A percentile compares a stretch with the other conserved stretches of the same genome.
Evolutionary conservation across 2,888 invertebrate genomes (phyloP).

Genomic region (Drosophila algonquin): DNA sequence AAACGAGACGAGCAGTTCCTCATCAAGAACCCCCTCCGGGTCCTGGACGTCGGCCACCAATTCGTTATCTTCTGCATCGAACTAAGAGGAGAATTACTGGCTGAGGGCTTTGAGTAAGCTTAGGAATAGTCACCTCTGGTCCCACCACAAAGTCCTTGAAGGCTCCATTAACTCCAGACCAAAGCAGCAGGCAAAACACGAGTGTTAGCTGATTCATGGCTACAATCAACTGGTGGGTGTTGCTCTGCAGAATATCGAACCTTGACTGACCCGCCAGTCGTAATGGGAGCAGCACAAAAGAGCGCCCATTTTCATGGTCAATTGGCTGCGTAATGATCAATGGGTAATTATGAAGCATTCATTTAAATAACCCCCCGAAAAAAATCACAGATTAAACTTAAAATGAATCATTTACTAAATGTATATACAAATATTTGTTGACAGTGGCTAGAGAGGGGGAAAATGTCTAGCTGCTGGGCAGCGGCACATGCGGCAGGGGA

Average conservation of each 20-base stretch:
- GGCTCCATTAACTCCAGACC: constrained; percentile 38
- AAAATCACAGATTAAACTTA: constrained; percentile 1
- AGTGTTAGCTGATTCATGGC: constrained; percentile 39
- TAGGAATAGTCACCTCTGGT: constrained; percentile 25
- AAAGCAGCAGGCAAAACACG: constrained; percentile 30
- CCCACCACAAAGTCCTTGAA: constrained; percentile 70
- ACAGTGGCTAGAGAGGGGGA: constrained; percentile 12
- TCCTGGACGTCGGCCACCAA: constrained; percentile 17
- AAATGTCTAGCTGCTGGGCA: constrained; percentile 61
- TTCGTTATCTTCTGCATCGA: constrained; percentile 5
- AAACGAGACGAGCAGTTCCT: constrained; percentile 23
- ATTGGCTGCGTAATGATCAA: constrained; percentile 36
- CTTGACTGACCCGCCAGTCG: constrained; percentile 40
- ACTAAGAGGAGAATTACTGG: not conserved
- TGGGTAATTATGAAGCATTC: not conserved
- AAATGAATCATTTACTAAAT: not conserved
- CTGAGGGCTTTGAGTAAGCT: no score
- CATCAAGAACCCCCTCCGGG: constrained; percentile 1
- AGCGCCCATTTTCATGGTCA: constrained; percentile 37
- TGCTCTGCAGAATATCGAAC: constrained; percentile 40
- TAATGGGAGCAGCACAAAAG: not conserved
- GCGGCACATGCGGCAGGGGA: constrained; percentile 80
- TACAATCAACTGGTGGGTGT: not conserved
- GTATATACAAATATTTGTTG: not conserved
- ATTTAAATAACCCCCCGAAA: not conserved